Percentiles rank a stretch among this genome's conserved stretches.
These are phyloP conservation scores for Drosophila trapezifrons DNA, from an alignment of 1,140 invertebrate species.

Conservation along the genomic window DNA sequence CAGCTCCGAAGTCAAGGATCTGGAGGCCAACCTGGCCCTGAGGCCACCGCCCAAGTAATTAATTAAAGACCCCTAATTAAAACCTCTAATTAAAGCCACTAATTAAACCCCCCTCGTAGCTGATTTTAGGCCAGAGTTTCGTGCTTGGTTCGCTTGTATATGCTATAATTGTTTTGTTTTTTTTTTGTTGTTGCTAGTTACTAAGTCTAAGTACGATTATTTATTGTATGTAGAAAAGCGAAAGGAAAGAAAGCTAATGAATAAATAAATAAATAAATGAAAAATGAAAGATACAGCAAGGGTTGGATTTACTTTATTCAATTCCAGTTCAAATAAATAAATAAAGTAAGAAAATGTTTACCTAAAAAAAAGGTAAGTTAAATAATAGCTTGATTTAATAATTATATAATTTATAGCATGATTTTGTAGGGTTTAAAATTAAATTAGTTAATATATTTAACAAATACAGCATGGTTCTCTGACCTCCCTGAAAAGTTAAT, in stretches of 20 bases:
- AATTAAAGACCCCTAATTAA: not conserved
- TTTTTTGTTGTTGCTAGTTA: conserved; percentile 36
- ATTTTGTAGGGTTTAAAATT: too few relatives aligned
- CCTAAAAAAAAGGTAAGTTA: too few relatives aligned
- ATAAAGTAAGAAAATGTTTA: not conserved
- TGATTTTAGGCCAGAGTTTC: conserved; percentile 50
- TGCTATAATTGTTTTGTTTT: conserved; percentile 31
- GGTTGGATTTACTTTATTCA: not conserved
- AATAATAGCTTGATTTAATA: too few relatives aligned
- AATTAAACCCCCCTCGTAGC: conserved; percentile 30
- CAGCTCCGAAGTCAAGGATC: conserved; percentile 57
- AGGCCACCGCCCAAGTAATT: conserved; percentile 78
- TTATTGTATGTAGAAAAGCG: conserved; percentile 63
- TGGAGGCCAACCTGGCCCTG: conserved; percentile 76
- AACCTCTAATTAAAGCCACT: not conserved
- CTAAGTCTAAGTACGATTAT: conserved; percentile 55
- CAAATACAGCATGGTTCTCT: too few relatives aligned
- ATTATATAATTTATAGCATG: too few relatives aligned
- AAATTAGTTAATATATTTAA: too few relatives aligned
- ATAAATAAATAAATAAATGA: conserved; percentile 20
- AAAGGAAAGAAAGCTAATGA: conserved; percentile 16
- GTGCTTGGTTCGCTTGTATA: conserved; percentile 33
- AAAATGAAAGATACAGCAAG: too few relatives aligned
- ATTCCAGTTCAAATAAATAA: not conserved
- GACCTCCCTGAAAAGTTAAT: too few relatives aligned